These are phyloP conservation scores for Ischnus inquisitorius DNA, from an alignment of 2,888 invertebrate genomes.

Conservation along the genomic window DNA sequence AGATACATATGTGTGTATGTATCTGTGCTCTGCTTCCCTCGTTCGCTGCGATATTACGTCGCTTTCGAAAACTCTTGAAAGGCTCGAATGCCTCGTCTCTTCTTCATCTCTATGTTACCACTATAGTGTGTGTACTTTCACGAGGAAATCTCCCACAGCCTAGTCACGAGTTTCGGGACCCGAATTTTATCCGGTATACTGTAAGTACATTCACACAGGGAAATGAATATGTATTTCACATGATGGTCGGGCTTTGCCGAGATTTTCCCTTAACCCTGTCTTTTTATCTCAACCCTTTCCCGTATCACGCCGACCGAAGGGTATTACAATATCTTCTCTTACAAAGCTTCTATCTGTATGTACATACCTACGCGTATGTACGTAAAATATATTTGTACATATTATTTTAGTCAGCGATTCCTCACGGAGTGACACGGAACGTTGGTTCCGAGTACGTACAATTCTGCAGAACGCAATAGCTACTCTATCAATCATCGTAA, in stretches of 20 bases:
- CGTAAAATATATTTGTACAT: no score
- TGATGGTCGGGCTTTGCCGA: neutral
- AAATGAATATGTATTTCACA: neutral
- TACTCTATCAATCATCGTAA: neutral
- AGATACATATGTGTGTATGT: conserved; percentile 32
- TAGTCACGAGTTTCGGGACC: conserved; percentile 46
- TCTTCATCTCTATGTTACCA: conserved; percentile 44
- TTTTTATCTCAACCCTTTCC: neutral
- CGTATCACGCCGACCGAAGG: neutral
- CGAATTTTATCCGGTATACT: conserved; percentile 18
- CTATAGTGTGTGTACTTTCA: conserved; percentile 37
- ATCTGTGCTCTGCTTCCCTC: conserved; percentile 44
- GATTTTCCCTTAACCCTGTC: neutral
- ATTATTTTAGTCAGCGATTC: neutral
- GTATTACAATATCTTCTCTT: neutral
- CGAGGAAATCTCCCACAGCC: conserved; percentile 37
- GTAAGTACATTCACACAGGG: neutral
- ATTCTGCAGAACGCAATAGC: neutral
- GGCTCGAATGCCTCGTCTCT: conserved; percentile 52
- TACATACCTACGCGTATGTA: neutral
- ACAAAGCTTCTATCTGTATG: neutral
- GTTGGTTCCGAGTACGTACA: neutral
- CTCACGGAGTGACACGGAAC: neutral
- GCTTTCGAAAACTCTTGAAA: conserved; percentile 73
- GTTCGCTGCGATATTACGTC: conserved; percentile 73